Evolutionary conservation across 2,797 vertebrate species (phyloP), one percentile per base, ranked within the genome.

Genomic region (Acrocephalus scirpaceus): DNA sequence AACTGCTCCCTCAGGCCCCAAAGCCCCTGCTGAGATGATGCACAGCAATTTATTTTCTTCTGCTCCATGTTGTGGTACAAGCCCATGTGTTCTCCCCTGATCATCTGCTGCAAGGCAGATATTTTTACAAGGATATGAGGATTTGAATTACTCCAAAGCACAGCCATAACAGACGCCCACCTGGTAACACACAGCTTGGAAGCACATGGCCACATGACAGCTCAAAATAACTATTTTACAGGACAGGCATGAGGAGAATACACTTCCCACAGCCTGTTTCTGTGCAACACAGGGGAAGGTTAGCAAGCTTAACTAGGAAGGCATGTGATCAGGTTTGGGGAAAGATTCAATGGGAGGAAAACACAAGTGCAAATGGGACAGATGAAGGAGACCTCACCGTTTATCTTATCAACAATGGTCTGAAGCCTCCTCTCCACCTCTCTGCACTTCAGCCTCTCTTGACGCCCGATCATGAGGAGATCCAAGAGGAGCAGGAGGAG

Each of bases 401-500:
- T 98, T 93, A 99, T 98, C 96, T 98, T 98, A 19, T 97, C 97
- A 76, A 99, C 98, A 96, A 99, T 98, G 88, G 97, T 97, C 60
- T 97, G 98, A 42, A 99, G 98, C 61, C 99, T 98, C 20, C 98
- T 97, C 61, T 99, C 98, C 96, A 99, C 99, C 97, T 99, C 99
- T n/a, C 87, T 98, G 62, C 96, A 98, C 97, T 99, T 99, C 92
- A 99, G 98, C 91, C 97, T 97, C 92, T 99, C 99, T 92, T 99
- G 99, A 61, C 99, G 98, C 48, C 98, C 98, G 0, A 99, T 98
- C 96, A 99, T 98, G 97, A 99, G 86, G 83, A 99, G 98, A 97
- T 99, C 99, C 70, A 99, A 96, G 45, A 99, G 73, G 71, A 99
- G 98, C 87, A 99, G 97, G 73, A 99, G 97, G 66, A 99, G 98